A percentile compares a stretch with the other conserved stretches of the same genome.
Conservation (phyloP, 2,113 vertebrate genomes). For the Hemibagrus wyckioides region DNA sequence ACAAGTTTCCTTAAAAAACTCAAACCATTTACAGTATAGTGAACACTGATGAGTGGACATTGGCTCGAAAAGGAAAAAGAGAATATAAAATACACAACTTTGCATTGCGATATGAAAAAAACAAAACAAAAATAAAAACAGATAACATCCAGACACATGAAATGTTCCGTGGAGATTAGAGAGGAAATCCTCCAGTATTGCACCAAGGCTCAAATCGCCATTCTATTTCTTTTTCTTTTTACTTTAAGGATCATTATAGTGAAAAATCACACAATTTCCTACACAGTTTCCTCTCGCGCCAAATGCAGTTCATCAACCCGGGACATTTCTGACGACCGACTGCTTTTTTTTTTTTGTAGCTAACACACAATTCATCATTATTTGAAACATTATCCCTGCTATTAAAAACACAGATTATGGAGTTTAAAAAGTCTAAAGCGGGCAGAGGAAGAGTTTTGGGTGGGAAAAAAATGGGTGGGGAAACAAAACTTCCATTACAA, state of each 20-base stretch:
- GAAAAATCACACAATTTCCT: not conserved
- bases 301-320: not conserved
- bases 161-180: conserved; percentile 63
- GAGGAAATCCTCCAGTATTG: conserved; percentile 70
- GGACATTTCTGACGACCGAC: not conserved
- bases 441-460: not conserved
- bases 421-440: not conserved
- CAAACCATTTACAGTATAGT: not conserved
- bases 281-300: not conserved
- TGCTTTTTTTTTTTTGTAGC: not conserved
- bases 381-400: not conserved
- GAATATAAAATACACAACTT: conserved; percentile 50
- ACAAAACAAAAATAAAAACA: not conserved
- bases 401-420: not conserved
- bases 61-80: conserved; percentile 27
- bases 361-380: not conserved
- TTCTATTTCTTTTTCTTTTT: conserved; percentile 46
- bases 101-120: not conserved
- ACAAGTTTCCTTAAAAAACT: conserved; percentile 6
- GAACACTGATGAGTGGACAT: not conserved
- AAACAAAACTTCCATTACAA: not conserved
- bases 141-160: conserved; percentile 33
- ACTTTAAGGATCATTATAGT: conserved; percentile 19
- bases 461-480: not conserved
- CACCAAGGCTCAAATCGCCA: conserved; percentile 69